Percentiles rank a stretch among this genome's conserved stretches.
Evolutionary conservation across 2,888 invertebrate species (phyloP).

Genomic region (Epirrita christyi): DNA sequence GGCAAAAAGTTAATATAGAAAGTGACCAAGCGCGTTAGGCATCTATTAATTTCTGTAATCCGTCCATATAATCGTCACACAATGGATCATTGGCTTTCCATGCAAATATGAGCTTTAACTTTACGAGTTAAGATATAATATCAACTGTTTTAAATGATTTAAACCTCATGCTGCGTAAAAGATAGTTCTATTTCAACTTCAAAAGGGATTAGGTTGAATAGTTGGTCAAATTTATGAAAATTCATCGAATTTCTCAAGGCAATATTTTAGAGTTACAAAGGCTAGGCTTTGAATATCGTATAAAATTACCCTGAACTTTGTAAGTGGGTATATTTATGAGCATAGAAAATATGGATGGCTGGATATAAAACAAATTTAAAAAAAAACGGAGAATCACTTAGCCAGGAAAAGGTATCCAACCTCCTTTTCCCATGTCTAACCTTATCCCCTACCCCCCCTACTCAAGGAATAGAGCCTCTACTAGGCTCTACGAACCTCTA

Average conservation of each 20-base stretch:
- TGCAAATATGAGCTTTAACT: not conserved
- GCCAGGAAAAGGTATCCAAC: no score
- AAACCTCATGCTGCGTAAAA: slow-evolving; percentile 6
- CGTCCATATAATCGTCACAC: slow-evolving; percentile 4
- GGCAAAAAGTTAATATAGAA: slow-evolving; percentile 34
- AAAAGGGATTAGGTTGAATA: slow-evolving; percentile 13
- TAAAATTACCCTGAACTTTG: not conserved
- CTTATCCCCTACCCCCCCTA: no score
- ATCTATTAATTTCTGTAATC: slow-evolving; percentile 29
- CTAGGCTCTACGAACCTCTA: no score
- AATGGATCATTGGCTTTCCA: not conserved
- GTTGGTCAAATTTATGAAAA: slow-evolving; percentile 8
- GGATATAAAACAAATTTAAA: no score
- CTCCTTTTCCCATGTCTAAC: no score
- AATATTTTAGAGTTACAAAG: slow-evolving; percentile 1
- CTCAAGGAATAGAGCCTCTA: no score
- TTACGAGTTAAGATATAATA: not conserved
- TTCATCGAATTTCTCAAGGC: slow-evolving; percentile 7
- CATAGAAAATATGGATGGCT: no score
- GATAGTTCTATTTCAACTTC: slow-evolving; percentile 14
- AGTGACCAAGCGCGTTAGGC: slow-evolving; percentile 26
- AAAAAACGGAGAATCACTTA: no score
- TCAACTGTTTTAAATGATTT: not conserved
- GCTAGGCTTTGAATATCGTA: not conserved
- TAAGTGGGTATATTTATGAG: not conserved